Base-by-base conservation (phyloP, 1,140 invertebrate species). In the Caenorhabditis remanei region DNA sequence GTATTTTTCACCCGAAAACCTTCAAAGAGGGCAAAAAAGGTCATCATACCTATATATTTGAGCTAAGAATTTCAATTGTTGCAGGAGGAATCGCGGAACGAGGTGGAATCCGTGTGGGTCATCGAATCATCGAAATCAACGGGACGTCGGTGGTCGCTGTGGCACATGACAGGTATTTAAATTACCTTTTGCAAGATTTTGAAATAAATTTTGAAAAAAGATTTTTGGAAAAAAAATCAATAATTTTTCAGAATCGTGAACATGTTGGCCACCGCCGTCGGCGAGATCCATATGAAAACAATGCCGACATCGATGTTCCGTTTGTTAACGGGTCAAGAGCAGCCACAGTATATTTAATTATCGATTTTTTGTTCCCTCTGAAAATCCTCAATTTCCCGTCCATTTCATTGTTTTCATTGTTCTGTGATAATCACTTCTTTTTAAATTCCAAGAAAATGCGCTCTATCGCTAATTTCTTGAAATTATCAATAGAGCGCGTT, bases 301-400 rank as follows among this genome's bases (percentile, higher is more conserved):
- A 99, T 99, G 98, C 98, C 98, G 88, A 99, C 98, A 87, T 99
- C 98, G 83, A 99, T 99, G 96, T 99, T 98, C 94, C 95, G 98
- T 91, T 94, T 99, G 93, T 94, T 99, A 92, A 99, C 98, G 87
- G 98, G 98, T 86, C 98, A 99, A 94, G 98, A 99, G 94, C 97
- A 97, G 93, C 98, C 98, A 90, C 96, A 98, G 94, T 99, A 98
- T 94, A 99, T 99, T 90, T 95, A 43, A 21, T 24, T 61, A 61
- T 61, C 56, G 19, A 61, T n/a, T 61, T 58, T 58, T 58, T 58
- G 16, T 58, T 13, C 24, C 41, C 40, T 21, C 24, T 21, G 32
- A 32, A 32, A 32, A 14, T 9, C 4, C 6, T 67, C 32, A 11
- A 9, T 21, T 40, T 14, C 40, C 6, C 19, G 13, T 67, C 40